These are phyloP conservation scores for Phrynocephalus vlangalii DNA, from an alignment of 2,797 vertebrate species.

Conservation along the genomic window DNA sequence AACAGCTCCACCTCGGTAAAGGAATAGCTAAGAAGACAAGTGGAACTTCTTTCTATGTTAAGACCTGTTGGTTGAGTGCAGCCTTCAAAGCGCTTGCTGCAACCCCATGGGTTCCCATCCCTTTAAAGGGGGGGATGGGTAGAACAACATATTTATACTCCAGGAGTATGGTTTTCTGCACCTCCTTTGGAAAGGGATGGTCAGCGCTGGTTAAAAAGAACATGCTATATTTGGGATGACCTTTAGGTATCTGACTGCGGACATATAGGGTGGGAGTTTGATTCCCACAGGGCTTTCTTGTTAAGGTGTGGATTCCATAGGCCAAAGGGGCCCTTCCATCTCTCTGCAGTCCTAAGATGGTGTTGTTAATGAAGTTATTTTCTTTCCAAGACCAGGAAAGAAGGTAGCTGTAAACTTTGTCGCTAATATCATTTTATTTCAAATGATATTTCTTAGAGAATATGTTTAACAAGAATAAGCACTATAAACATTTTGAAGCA, in stretches of 20 bases:
- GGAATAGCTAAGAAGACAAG: neutral
- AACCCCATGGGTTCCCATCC: too few relatives aligned
- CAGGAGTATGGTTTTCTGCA: too few relatives aligned
- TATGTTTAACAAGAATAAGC: too few relatives aligned
- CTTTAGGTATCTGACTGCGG: neutral
- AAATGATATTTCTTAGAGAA: neutral
- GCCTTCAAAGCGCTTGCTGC: too few relatives aligned
- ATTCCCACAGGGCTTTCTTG: too few relatives aligned
- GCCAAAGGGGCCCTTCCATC: too few relatives aligned
- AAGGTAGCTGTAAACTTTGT: neutral
- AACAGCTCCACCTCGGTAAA: neutral
- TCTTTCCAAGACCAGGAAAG: neutral
- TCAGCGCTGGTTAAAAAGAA: neutral
- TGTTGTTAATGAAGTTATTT: neutral
- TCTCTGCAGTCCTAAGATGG: too few relatives aligned
- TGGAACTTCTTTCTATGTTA: neutral
- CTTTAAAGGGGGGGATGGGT: neutral
- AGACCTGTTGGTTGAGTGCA: too few relatives aligned
- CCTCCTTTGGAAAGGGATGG: neutral
- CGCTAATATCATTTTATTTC: neutral
- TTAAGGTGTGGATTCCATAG: too few relatives aligned
- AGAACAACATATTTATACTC: neutral
- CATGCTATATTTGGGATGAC: neutral
- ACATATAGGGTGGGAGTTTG: too few relatives aligned
- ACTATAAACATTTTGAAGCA: too few relatives aligned